Evolutionary conservation across 2,888 invertebrate genomes (phyloP).

Genomic region (Cheilosia urbana): DNA sequence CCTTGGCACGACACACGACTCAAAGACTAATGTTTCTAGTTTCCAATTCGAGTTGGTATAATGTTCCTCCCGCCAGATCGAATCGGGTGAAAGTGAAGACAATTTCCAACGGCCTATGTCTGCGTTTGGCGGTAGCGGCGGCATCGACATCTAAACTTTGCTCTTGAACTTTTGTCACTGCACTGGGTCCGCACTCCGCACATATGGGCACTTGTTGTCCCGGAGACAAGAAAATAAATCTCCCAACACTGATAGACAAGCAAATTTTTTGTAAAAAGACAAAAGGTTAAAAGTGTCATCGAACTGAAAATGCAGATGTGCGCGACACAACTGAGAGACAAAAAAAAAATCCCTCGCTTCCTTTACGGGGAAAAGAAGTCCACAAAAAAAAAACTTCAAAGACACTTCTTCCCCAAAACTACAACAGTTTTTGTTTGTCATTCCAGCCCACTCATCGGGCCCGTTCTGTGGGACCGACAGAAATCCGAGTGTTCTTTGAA

Average conservation of each 20-base stretch:
- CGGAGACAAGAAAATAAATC: constrained; percentile 21
- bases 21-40: constrained; percentile 36
- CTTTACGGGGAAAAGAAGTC: neutral
- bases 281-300: constrained; percentile 64
- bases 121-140: neutral
- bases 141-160: constrained; percentile 29
- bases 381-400: constrained; percentile 32
- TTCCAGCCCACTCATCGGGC: constrained; percentile 31
- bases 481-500: constrained; percentile 11
- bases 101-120: constrained; percentile 1
- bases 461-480: constrained; percentile 1
- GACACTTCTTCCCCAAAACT: constrained; percentile 24
- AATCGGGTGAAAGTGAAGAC: constrained; percentile 30
- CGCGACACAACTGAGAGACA: neutral
- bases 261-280: constrained; percentile 61
- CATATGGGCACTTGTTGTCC: constrained; percentile 35
- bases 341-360: no score
- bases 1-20: constrained; percentile 43
- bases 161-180: constrained; percentile 53
- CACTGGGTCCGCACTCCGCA: neutral
- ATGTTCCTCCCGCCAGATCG: neutral
- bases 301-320: constrained; percentile 42
- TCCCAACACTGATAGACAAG: constrained; percentile 45
- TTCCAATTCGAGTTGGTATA: constrained; percentile 1
- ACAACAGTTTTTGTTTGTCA: constrained; percentile 21